Conservation (phyloP, 2,113 vertebrate genomes). For the Stictonetta naevosa region DNA sequence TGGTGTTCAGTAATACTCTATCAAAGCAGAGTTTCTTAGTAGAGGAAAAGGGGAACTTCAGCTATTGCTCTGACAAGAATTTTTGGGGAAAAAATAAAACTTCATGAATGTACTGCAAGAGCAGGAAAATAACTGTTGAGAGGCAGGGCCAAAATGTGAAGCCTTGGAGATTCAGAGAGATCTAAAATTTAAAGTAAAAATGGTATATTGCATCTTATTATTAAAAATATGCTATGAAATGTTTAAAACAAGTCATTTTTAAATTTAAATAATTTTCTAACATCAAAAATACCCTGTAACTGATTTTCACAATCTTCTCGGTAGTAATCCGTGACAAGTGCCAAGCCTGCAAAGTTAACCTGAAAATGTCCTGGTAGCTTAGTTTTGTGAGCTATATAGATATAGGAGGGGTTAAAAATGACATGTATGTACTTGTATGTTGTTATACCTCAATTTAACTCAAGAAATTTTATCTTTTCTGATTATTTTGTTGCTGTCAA, state of each 20-base stretch:
- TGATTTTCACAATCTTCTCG: background rate
- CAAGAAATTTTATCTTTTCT: background rate
- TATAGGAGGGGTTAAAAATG: background rate
- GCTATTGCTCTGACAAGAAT: background rate
- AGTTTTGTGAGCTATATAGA: background rate
- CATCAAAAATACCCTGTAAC: background rate
- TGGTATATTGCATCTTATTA: background rate
- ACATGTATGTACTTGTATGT: background rate
- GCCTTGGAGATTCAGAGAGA: background rate
- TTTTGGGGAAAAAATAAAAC: background rate
- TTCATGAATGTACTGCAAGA: background rate
- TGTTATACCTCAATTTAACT: background rate
- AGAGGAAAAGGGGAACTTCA: background rate
- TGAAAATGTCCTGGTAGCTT: background rate
- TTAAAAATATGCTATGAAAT: background rate
- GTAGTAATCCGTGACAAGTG: background rate
- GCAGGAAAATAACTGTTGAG: background rate
- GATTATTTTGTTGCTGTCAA: background rate
- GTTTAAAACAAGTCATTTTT: background rate
- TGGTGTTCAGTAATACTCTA: background rate
- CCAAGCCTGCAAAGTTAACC: background rate
- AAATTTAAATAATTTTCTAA: background rate
- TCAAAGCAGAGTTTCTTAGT: background rate
- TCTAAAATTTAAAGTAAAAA: background rate
- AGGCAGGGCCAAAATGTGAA: background rate